phyloP scores from a whole-genome alignment of 2,113 vertebrate species.

The Chaenogobius annularis region DNA sequence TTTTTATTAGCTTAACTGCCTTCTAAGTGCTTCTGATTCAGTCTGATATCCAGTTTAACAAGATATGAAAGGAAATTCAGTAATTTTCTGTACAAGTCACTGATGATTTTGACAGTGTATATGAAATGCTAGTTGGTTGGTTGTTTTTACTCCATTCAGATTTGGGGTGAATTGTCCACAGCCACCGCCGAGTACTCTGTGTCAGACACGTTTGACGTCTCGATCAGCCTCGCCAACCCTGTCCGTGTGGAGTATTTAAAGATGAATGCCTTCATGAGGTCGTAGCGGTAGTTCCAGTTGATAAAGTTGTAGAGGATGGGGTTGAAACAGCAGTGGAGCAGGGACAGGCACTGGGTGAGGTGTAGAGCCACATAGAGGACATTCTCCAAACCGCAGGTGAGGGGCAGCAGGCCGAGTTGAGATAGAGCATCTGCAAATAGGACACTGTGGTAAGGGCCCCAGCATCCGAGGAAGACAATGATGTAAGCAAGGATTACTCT shows the following conservation, averaged over 20 bases:
- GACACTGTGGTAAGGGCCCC: slow-evolving; percentile 87
- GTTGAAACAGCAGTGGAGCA: slow-evolving; percentile 94
- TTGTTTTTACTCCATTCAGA: slow-evolving; percentile 40
- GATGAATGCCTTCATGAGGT: slow-evolving; percentile 97
- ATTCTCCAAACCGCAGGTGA: slow-evolving; percentile 88
- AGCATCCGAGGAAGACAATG: slow-evolving; percentile 90
- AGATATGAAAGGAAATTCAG: slow-evolving; percentile 29
- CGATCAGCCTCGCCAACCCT: slow-evolving; percentile 88
- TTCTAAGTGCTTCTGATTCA: slow-evolving; percentile 66
- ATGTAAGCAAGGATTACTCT: slow-evolving; percentile 91
- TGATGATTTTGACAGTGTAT: slow-evolving; percentile 29
- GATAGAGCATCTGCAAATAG: slow-evolving; percentile 86
- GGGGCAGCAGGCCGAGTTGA: slow-evolving; percentile 83
- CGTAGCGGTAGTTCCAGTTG: slow-evolving; percentile 89
- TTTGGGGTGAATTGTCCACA: slow-evolving; percentile 79
- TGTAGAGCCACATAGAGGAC: slow-evolving; percentile 85
- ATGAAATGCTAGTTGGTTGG: slow-evolving; percentile 5
- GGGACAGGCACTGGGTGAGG: slow-evolving; percentile 91
- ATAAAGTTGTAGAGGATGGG: slow-evolving; percentile 96
- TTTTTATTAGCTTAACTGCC: slow-evolving; percentile 40
- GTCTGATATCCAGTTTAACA: slow-evolving; percentile 32
- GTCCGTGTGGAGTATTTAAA: slow-evolving; percentile 95
- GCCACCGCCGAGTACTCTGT: slow-evolving; percentile 87
- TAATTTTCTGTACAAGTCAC: slow-evolving; percentile 17
- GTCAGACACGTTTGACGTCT: slow-evolving; percentile 84